These are phyloP conservation scores for Brienomyrus brachyistius DNA, from an alignment of 2,113 vertebrate species.

Conservation along the genomic window DNA sequence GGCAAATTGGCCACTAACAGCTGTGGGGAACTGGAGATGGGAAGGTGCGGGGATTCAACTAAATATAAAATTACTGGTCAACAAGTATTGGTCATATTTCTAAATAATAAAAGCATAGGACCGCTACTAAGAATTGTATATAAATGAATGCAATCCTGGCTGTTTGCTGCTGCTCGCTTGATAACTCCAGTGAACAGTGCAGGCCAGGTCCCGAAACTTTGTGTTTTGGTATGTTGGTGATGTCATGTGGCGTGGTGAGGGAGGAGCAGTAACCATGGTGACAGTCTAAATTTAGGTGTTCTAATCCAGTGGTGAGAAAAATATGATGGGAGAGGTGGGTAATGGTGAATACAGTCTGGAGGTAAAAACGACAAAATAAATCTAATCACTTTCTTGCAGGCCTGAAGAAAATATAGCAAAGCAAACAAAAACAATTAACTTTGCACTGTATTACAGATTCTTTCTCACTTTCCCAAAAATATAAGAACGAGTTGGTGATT, in stretches of 20 bases:
- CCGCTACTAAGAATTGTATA: neutral
- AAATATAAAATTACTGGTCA: neutral
- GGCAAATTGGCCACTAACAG: neutral
- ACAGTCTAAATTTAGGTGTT: neutral
- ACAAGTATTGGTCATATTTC: neutral
- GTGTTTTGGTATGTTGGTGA: neutral
- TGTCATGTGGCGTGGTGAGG: neutral
- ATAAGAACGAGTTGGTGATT: neutral
- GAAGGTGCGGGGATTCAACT: no score
- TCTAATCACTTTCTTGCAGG: neutral
- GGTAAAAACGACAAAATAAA: neutral
- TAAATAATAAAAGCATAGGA: neutral
- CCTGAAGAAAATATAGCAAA: neutral
- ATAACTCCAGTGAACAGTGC: neutral
- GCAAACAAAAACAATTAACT: neutral
- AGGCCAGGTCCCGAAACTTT: neutral
- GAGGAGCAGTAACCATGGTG: neutral
- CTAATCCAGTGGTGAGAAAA: neutral
- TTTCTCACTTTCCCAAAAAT: neutral
- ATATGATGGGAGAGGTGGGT: neutral
- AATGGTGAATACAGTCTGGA: neutral
- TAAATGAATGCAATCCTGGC: no score
- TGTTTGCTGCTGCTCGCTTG: no score
- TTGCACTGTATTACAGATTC: neutral
- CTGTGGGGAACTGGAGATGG: neutral